These are phyloP conservation scores for Callipepla squamata DNA, from an alignment of 2,113 vertebrate genomes.

Conservation along the genomic window DNA sequence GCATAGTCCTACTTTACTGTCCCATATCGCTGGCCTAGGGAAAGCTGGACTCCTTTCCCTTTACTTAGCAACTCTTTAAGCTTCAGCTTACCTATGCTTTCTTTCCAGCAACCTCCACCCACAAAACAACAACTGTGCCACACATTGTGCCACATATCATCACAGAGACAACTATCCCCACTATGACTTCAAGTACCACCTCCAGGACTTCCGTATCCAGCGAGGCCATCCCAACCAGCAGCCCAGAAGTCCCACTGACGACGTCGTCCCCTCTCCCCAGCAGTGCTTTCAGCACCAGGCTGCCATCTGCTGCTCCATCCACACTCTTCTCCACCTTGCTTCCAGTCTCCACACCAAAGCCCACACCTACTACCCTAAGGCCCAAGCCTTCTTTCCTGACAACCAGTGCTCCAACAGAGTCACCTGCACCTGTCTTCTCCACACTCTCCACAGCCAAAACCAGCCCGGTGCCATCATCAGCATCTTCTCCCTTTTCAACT, in stretches of 20 bases:
- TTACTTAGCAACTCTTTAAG: too few species aligned
- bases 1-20: too few species aligned
- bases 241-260: fast-evolving
- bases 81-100: too few species aligned
- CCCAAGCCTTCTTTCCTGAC: fast-evolving
- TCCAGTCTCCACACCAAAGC: not conserved
- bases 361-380: not conserved
- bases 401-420: not conserved
- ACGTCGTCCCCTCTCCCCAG: not conserved
- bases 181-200: not conserved
- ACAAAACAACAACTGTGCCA: not conserved
- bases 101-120: not conserved
- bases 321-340: fast-evolving
- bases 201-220: not conserved
- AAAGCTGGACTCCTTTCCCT: too few species aligned
- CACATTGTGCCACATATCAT: not conserved
- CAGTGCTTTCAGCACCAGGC: not conserved
- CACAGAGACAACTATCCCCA: not conserved
- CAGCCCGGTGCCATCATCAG: too few species aligned
- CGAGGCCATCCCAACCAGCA: not conserved
- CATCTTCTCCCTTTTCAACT: too few species aligned
- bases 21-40: too few species aligned
- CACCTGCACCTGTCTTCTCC: not conserved
- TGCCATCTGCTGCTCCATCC: not conserved
- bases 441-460: not conserved